Percentiles rank a stretch among this genome's conserved stretches.
Conservation (phyloP, 92 coral and sea anemone species). For the Meandrina meandrites region DNA sequence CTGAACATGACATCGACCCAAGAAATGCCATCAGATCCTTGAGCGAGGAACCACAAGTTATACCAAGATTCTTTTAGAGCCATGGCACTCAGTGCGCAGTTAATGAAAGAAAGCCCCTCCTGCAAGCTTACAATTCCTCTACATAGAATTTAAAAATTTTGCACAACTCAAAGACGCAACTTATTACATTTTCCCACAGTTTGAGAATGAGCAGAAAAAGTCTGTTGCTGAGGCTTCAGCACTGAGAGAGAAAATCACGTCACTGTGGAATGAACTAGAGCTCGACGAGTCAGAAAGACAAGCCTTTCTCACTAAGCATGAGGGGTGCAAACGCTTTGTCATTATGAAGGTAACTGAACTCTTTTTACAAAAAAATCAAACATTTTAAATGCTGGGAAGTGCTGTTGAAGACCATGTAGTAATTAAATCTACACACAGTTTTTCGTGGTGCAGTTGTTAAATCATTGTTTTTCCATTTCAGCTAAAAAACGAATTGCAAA, state of each 20-base stretch:
- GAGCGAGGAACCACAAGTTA: too few species aligned
- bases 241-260: conserved; percentile 71
- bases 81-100: too few species aligned
- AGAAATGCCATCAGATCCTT: too few species aligned
- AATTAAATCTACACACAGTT: too few species aligned
- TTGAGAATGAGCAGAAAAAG: conserved; percentile 73
- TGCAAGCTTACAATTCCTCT: too few species aligned
- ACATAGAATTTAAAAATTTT: too few species aligned
- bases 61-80: too few species aligned
- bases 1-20: too few species aligned
- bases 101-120: too few species aligned
- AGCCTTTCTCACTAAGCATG: conserved; percentile 56
- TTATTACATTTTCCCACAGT: conserved; percentile 36
- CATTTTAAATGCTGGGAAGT: background rate
- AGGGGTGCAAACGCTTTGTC: conserved; percentile 78
- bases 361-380: too few species aligned
- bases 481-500: conserved; percentile 78
- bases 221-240: conserved; percentile 56
- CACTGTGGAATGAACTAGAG: conserved; percentile 87
- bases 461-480: conserved; percentile 11
- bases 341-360: conserved; percentile 68
- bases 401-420: background rate
- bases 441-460: too few species aligned
- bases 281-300: conserved; percentile 66
- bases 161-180: too few species aligned